Conservation (phyloP, 2,797 vertebrate species). For the Glyptemys insculpta region DNA sequence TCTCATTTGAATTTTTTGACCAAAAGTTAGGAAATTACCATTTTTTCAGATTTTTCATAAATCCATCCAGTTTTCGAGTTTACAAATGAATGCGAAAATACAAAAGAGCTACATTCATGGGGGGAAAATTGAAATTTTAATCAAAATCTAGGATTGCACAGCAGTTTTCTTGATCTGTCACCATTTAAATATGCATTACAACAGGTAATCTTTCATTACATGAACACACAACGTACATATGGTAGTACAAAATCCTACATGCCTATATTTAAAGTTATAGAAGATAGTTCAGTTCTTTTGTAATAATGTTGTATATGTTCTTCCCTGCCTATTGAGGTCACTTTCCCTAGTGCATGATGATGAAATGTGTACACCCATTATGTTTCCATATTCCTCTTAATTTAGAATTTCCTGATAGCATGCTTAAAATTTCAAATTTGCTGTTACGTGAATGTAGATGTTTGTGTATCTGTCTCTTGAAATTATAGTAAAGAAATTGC, state of each 20-base stretch:
- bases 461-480: not conserved
- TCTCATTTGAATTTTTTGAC: no score
- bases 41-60: no score
- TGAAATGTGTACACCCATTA: not conserved
- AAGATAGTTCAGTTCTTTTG: not conserved
- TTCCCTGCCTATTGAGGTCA: not conserved
- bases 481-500: not conserved
- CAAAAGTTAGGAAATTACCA: no score
- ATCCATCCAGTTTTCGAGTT: no score
- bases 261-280: not conserved
- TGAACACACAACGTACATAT: not conserved
- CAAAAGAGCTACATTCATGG: no score
- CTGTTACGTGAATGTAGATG: not conserved
- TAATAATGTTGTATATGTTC: not conserved
- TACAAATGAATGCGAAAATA: no score
- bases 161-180: no score
- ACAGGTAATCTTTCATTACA: not conserved
- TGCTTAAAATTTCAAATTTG: not conserved
- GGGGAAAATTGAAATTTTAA: no score
- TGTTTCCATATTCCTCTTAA: not conserved
- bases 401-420: not conserved
- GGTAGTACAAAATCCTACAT: not conserved
- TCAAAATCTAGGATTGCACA: no score
- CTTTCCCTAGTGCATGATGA: not conserved
- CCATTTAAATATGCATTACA: not conserved